phyloP scores from a whole-genome alignment of 2,113 vertebrate species.

The Oreochromis aureus region DNA sequence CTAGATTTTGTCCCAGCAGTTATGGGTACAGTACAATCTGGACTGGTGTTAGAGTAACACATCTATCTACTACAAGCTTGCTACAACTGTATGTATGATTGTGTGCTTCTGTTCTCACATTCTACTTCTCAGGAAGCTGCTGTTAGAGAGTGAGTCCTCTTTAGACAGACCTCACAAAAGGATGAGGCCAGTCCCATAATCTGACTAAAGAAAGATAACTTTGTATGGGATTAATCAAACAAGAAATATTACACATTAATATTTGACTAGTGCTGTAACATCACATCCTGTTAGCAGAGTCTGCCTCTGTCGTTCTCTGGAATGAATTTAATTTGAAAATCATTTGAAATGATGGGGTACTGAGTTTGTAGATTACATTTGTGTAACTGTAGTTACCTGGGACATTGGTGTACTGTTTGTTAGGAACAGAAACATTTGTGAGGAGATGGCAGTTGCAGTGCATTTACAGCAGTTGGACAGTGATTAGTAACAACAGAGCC shows the following conservation, averaged over 20 bases:
- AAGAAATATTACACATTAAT: background rate
- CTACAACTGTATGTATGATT: background rate
- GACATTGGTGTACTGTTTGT: too few relatives aligned
- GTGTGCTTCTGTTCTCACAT: background rate
- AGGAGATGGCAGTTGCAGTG: background rate
- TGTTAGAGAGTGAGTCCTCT: background rate
- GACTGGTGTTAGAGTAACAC: background rate
- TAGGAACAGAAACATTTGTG: background rate
- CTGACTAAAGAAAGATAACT: background rate
- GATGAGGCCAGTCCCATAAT: background rate
- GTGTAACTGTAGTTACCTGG: background rate
- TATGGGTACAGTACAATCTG: background rate
- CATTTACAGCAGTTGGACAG: background rate
- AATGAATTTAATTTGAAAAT: background rate
- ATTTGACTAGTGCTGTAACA: background rate
- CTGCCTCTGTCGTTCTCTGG: background rate
- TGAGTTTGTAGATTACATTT: background rate
- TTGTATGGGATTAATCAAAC: background rate
- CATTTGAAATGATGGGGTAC: background rate
- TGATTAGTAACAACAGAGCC: background rate
- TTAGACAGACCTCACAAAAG: accelerated
- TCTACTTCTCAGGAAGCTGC: background rate
- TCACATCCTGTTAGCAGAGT: background rate
- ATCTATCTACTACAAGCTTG: background rate
- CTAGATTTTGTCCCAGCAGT: background rate